Evolutionary conservation across 2,888 invertebrate species (phyloP), one percentile per base, ranked within the genome.

Genomic region (Listrodromus nycthemerus): DNA sequence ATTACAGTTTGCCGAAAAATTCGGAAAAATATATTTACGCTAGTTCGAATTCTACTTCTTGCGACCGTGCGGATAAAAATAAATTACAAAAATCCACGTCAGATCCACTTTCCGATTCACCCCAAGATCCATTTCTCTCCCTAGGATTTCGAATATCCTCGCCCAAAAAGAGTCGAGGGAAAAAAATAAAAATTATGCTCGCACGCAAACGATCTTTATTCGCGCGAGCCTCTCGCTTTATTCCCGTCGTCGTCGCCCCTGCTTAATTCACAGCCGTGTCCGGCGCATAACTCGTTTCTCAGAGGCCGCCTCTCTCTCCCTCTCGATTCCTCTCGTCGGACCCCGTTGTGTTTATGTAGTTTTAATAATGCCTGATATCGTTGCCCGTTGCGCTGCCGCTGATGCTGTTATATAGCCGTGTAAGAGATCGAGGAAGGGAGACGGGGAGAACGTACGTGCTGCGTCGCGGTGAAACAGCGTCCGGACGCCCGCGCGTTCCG

Each of bases 361-460:
- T 92, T 93, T 93, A 92, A 93, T 92, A 93, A 93, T 93, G 91
- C 90, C 89, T 90, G 92, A 92, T 92, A 92, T 91, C 91, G 90
- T 84, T 78, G 63, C 89, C 86, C 88, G 63, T 61, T 55, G 55
- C 21, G 55, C 55, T 55, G 55, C 55, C 55, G 55, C 24, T 45
- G 41, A 45, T 19, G 50, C 50, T 61, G 61, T 27, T 61, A 61
- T 61, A 30, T 30, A 61, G 30, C 27, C 61, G 16, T 61, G 27
- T 27, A 67, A 69, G 67, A 69, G 67, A 77, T 65, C 30, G 27
- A 24, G 27, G 45, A 61, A 1, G 41, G 52, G 52, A 58, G 67
- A 33, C 19, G 50, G 16, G 8, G 66, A 13, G 24, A 50, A 58
- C 61, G 70, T 63, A 80, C 61, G 65, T 70, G 66, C 71, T 69